Evolutionary conservation across 2,113 vertebrate species (phyloP), one percentile per base, ranked within the genome.

Genomic region (Heteronetta atricapilla): DNA sequence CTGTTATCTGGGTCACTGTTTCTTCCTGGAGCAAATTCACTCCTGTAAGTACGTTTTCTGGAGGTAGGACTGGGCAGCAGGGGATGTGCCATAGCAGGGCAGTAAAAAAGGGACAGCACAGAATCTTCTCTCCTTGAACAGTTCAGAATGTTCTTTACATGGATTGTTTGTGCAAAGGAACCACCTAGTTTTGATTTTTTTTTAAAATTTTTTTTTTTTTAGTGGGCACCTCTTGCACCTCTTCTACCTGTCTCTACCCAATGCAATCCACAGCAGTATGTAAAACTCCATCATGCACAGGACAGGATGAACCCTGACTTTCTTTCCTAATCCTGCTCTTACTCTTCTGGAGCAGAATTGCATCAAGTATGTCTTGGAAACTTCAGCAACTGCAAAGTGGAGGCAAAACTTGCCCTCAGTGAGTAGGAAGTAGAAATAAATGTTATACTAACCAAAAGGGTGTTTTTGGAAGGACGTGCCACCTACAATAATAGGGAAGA

Each of bases 391-490:
- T 74, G 36, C 5, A 50, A 94, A 95, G 59, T 64, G 78, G 72
- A 94, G 82, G 75, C 50, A 95, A 90, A 93, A 94, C 59, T 95
- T 97, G 36, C 46, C 89, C 60, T 93, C 52, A 70, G 46, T 95
- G 79, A 86, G 89, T 94, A 95, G 85, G 91, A 95, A 88, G 91
- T 55, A 95, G 79, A 82, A 93, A 94, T 89, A 95, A 93, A 96
- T 93, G 70, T 63, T 95, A 77, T 26, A 80, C 59, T 93, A 90
- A 91, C 84, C 55, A 86, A 91, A 94, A 91, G 63, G n/a, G 94
- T 88, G 87, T 70, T 96, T 95, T 94, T 95, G 78, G 95, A 96
- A 97, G 95, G 89, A 97, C 79, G 12, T 91, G 68, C 91, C 89
- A 95, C 87, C 91, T 93, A 89, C 85, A 91, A 74, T 94, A 95